Base-by-base conservation (phyloP, 2,888 invertebrate genomes). In the Neria commutata region DNA sequence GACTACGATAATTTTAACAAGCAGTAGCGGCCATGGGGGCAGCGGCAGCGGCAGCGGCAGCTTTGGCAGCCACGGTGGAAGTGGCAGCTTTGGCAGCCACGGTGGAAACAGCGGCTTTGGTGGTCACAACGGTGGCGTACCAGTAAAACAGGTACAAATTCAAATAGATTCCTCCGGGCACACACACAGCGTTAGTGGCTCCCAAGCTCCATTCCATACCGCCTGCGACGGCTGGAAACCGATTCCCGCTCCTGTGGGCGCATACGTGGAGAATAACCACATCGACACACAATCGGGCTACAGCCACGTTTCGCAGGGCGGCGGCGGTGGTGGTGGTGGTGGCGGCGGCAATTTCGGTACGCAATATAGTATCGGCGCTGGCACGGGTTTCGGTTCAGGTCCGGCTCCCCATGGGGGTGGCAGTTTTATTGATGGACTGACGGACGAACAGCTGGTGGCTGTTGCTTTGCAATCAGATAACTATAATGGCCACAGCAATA, bases 161-260 rank as follows among this genome's bases (percentile, higher is more conserved):
- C 78, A 80, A 62, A 73, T 79, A 24, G 80, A 80, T 60, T 64
- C 70, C 2, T 67, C 76, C 1, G 80, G 79, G 3, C 73, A 75
- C 45, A 72, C 74, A 0, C 76, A 78, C 58, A 73, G 77, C 34
- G 68, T 77, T 1, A 69, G 71, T 10, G 77, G 78, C 2, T 77
- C 77, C 1, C 77, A 75, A 58, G 74, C 75, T 1, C 80, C 78
- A 0, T 78, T 79, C 67, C 79, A 77, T 51, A 78, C 79, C 0
- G 78, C 81, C 1, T 92, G 92, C 72, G 93, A 93, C 68, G 93
- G 93, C 24, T 93, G 93, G 93, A 91, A 89, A 74, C 93, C 93
- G 19, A 92, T 93, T 60, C 88, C 91, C 8, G 91, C 91, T 1
- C 86, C 89, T 1, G 77, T 69, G 4, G 81, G 79, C 0, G 62